These are phyloP conservation scores for Nemotelus pantherinus DNA, from an alignment of 2,888 invertebrate genomes.

Conservation along the genomic window DNA sequence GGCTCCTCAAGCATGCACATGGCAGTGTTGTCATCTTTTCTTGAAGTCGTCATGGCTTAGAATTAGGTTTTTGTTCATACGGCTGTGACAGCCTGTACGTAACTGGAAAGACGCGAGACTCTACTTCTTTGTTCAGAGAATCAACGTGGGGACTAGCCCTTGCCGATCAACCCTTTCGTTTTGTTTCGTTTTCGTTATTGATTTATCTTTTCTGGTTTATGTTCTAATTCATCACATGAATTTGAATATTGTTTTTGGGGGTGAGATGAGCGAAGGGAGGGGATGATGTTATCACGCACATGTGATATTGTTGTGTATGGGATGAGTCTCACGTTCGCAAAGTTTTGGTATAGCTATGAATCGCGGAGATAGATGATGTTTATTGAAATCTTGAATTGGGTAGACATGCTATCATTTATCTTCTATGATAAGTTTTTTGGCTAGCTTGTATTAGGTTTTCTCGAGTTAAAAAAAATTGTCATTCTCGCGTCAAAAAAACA, in stretches of 20 bases:
- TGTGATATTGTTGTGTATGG: too few species aligned
- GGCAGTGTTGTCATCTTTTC: neutral
- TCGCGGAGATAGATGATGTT: too few species aligned
- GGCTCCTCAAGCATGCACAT: neutral
- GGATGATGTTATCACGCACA: neutral
- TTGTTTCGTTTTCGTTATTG: constrained; percentile 38
- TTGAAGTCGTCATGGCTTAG: neutral
- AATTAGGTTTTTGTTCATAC: neutral
- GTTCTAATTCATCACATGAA: constrained; percentile 49
- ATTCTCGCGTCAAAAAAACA: too few species aligned
- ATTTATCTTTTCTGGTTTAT: constrained; percentile 49
- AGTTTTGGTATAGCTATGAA: too few species aligned
- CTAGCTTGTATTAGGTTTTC: too few species aligned
- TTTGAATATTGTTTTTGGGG: constrained; percentile 42
- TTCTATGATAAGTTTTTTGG: too few species aligned
- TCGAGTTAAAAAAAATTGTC: too few species aligned
- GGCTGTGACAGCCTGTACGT: too few species aligned
- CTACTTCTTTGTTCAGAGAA: neutral
- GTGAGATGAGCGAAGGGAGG: neutral
- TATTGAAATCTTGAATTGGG: too few species aligned
- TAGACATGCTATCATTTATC: too few species aligned
- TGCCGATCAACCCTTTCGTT: constrained; percentile 38
- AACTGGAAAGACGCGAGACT: too few species aligned
- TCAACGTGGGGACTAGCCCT: neutral
- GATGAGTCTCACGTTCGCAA: too few species aligned